phyloP scores from a whole-genome alignment of 2,797 vertebrate genomes.

The Petrocephalus schoutedeni region DNA sequence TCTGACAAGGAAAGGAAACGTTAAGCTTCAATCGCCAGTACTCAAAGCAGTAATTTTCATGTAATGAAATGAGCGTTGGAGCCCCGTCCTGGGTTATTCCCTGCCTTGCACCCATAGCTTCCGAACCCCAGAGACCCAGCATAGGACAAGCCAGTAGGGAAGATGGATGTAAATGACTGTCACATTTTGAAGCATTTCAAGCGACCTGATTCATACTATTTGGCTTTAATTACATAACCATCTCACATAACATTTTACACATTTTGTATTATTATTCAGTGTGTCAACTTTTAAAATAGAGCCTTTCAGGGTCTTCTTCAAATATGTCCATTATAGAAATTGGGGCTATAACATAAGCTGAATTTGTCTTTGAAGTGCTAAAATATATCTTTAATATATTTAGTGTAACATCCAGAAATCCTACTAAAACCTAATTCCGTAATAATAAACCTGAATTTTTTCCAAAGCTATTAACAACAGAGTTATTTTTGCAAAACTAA shows the following conservation, averaged over 20 bases:
- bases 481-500: not conserved
- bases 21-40: not conserved
- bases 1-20: not conserved
- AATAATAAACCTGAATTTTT: not conserved
- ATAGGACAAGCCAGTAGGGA: not conserved
- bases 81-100: not conserved
- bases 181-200: not conserved
- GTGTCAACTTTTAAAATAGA: not conserved
- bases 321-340: not conserved
- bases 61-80: not conserved
- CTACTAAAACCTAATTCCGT: not conserved
- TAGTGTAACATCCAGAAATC: not conserved
- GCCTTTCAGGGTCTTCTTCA: not conserved
- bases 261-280: not conserved
- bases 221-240: not conserved
- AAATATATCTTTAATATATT: not conserved
- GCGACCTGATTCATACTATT: not conserved
- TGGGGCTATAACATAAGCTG: not conserved
- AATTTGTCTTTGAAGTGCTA: not conserved
- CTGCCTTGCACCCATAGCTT: not conserved
- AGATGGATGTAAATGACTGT: not conserved
- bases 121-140: not conserved
- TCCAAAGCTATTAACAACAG: not conserved
- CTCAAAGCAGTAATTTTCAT: not conserved
- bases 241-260: not conserved